Base-by-base conservation (phyloP, 2,113 vertebrate species). In the Mobula birostris region DNA sequence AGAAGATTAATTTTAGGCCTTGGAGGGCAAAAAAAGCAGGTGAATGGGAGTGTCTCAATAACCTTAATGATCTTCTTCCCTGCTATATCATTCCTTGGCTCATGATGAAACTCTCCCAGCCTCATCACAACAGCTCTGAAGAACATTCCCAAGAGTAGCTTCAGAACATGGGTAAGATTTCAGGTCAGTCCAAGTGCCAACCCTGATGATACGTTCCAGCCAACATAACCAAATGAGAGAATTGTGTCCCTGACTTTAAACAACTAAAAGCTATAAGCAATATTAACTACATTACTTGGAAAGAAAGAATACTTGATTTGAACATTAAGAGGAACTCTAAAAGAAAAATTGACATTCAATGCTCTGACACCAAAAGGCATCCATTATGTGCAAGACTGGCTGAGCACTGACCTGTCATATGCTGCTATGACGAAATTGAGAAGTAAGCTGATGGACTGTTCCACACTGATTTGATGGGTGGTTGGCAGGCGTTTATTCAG, bases 371-470 rank as follows among this genome's bases (percentile, higher is more conserved):
- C 29, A 66, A 17, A 32, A 32, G 48, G 36, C 24, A 9, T 27
- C 36, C 36, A 1, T 40, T 56, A 27, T 82, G 61, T 40, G 29
- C 6, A n/a, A 24, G 29, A 11, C 21, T 48, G 19, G 14, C 27
- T 74, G 66, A n/a, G 48, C 17, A 74, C 97, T 95, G 94, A 97
- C 99, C 99, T 99, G 98, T 99, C 99, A 0, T 98, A 99, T 0
- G 98, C 98, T 80, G 99, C 98, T 61, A 99, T 96, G 96, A 99
- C 98, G 95, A 99, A 99, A 97, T 99, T 99, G 95, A 99, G 98
- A 94, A 99, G 98, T 61, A 99, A 97, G 95, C 98, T 98, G 95
- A 99, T 98, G 96, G 98, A 99, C 94, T 98, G 98, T 78, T 99
- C 99, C 95, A 99, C 99, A 0, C 97, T 98, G 97, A 99, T 99